Evolutionary conservation across 2,888 invertebrate species (phyloP), one percentile per base, ranked within the genome.

Genomic region (Caenorhabditis doughertyi): DNA sequence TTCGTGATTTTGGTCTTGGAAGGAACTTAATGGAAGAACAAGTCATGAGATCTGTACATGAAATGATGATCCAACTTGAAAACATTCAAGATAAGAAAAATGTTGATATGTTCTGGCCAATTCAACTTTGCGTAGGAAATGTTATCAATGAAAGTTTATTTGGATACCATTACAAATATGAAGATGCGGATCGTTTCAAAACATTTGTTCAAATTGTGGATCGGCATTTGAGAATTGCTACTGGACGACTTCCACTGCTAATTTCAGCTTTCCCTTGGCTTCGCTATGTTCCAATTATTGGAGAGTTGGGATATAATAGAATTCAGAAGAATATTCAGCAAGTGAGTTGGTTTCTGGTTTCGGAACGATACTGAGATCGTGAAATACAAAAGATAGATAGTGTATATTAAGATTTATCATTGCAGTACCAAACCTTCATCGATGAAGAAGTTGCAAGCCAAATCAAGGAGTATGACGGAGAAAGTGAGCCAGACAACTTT

Each of bases 61-160:
- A 79, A 42, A 60, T 74, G 53, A n/a, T 84, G 11, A 39, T 60
- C 0, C 82, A 84, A 27, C 51, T 84, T 2, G 70, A 79, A 13
- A 32, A 29, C n/a, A 42, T 84, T 4, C 8, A 8, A 1, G 58
- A 62, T 18, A 70, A 60, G 27, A 42, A 68, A 13, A 72, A 80
- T 13, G 65, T 80, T 1, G 80, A 85, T 29, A 55, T 85, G 60
- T 70, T 80, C 16, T 79, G 79, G 85, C 85, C 85, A 11, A 60
- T 84, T 13, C 72, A 88, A 81, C 56, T 87, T 1, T 83, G 84
- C 55, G 82, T 88, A 2, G 84, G 83, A n/a, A 88, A 88, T 56
- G 77, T 88, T n/a, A 87, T 88, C 60, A 83, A 83, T 72, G 72
- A 84, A 25, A 62, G 81, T 11, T 62, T 88, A 1, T 85, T 86